Conservation (phyloP, 2,888 invertebrate species). For the Polydrusus cervinus region DNA sequence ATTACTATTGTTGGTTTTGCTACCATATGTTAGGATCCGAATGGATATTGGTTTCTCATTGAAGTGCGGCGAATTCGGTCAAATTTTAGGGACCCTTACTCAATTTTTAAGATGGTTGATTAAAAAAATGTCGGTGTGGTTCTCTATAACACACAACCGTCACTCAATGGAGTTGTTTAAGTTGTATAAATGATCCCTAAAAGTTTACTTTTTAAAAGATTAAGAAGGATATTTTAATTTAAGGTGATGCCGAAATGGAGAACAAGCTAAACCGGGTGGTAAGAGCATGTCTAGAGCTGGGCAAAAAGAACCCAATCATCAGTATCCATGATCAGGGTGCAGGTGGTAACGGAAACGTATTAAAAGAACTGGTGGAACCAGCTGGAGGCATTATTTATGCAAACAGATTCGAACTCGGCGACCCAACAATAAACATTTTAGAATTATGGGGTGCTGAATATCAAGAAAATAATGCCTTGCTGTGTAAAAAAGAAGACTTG, state of each 20-base stretch:
- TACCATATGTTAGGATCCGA: no score
- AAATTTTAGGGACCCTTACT: no score
- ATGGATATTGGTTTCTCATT: no score
- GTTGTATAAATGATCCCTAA: neutral
- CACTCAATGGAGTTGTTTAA: constrained; percentile 1
- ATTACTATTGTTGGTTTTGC: no score
- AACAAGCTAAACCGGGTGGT: constrained; percentile 96
- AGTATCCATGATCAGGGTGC: constrained; percentile 99
- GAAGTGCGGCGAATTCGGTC: no score
- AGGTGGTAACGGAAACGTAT: constrained; percentile 97
- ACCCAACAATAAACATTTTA: constrained; percentile 92
- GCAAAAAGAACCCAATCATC: constrained; percentile 87
- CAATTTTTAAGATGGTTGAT: no score
- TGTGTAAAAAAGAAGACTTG: constrained; percentile 82
- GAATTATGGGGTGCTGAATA: constrained; percentile 99
- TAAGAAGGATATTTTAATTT: neutral
- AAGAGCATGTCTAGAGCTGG: constrained; percentile 91
- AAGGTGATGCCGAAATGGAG: constrained; percentile 97
- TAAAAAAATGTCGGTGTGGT: no score
- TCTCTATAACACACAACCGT: no score
- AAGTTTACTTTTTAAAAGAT: no score
- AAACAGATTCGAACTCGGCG: constrained; percentile 91
- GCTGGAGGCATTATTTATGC: constrained; percentile 93
- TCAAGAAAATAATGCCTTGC: constrained; percentile 94
- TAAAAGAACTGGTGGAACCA: constrained; percentile 97